Conservation (phyloP, 2,888 invertebrate species). For the Agapetus fuscipes region DNA sequence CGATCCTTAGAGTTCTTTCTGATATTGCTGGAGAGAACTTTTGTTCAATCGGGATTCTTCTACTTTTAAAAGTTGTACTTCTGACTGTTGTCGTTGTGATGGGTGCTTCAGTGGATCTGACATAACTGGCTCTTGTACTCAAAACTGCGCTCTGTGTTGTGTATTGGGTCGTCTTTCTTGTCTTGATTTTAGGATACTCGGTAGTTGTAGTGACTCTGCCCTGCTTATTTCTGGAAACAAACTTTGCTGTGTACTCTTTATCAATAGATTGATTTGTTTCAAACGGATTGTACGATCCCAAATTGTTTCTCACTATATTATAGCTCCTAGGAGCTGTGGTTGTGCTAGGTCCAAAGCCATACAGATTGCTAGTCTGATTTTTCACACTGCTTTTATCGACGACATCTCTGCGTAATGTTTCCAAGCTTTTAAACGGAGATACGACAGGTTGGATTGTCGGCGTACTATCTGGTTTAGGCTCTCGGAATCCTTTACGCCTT, state of each 20-base stretch:
- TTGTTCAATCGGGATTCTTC: constrained; percentile 3
- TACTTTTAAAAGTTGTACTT: constrained; percentile 2
- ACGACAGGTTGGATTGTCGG: constrained; percentile 33
- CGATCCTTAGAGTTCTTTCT: constrained; percentile 2
- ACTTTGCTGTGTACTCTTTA: constrained; percentile 3
- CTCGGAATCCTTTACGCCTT: constrained; percentile 31
- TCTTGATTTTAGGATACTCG: neutral
- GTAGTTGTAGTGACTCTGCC: constrained; percentile 5
- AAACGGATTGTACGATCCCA: constrained; percentile 11
- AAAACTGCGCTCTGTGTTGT: constrained; percentile 6
- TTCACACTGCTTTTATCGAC: constrained; percentile 24
- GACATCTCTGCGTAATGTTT: constrained; percentile 37
- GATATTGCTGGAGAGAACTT: constrained; percentile 7
- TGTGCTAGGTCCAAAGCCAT: constrained; percentile 4
- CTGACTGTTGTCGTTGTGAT: constrained; percentile 3
- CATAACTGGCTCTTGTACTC: no score
- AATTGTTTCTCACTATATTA: constrained; percentile 20
- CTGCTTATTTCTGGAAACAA: constrained; percentile 2
- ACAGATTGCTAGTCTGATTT: constrained; percentile 13
- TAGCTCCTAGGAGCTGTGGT: constrained; percentile 10
- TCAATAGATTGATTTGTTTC: constrained; percentile 6
- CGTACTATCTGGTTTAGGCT: constrained; percentile 28
- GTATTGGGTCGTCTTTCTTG: constrained; percentile 17
- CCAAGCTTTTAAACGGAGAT: constrained; percentile 44
- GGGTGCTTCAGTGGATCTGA: neutral